These are phyloP conservation scores for Mayetiola destructor DNA, from an alignment of 2,888 invertebrate species.

Conservation along the genomic window DNA sequence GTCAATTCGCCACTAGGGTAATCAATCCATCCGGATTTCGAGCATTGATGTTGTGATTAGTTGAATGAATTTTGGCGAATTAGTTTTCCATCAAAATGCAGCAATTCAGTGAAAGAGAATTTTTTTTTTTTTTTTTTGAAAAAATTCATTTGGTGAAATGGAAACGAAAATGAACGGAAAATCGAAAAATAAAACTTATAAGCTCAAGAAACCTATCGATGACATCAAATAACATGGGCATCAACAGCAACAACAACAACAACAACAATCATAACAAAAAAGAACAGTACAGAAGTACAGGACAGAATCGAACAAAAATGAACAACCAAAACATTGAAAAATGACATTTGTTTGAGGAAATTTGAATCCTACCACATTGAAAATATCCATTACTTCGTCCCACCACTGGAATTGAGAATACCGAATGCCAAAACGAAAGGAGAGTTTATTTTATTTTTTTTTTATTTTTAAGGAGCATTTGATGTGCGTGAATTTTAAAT, in stretches of 20 bases:
- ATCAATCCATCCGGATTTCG: background rate
- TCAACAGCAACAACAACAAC: too few species aligned
- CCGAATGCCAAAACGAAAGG: background rate
- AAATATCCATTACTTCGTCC: slow-evolving; percentile 93
- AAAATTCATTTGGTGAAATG: background rate
- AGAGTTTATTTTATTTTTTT: too few species aligned
- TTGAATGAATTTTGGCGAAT: too few species aligned
- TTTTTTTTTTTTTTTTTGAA: background rate
- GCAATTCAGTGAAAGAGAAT: too few species aligned
- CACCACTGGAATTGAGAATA: slow-evolving; percentile 76
- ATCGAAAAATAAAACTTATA: background rate
- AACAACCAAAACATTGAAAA: background rate
- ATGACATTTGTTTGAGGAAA: background rate
- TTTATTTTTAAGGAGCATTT: too few species aligned
- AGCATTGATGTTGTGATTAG: background rate
- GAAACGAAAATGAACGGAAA: background rate
- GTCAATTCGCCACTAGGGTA: background rate
- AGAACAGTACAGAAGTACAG: background rate
- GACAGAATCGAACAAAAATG: background rate
- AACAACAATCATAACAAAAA: too few species aligned
- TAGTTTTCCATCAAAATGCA: too few species aligned
- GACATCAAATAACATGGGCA: too few species aligned
- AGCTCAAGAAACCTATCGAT: background rate
- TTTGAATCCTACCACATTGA: slow-evolving; percentile 70
- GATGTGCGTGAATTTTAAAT: too few species aligned